Evolutionary conservation across 1,140 invertebrate genomes (phyloP), one percentile per base, ranked within the genome.

Genomic region (Plectrocnemia conspersa): DNA sequence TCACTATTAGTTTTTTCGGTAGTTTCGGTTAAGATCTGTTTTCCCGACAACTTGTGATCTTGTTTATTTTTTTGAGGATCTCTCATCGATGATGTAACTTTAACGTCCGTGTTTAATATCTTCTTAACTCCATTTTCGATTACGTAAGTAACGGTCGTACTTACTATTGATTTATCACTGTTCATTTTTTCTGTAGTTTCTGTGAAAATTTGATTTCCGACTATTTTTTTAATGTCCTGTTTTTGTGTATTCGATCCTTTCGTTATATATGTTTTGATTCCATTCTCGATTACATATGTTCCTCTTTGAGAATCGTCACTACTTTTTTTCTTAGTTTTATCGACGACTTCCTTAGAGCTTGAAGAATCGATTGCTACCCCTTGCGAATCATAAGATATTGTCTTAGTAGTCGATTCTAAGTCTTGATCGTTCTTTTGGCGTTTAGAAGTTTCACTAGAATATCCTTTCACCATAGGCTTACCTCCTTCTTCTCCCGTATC

Each of bases 401-500:
- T 54, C 27, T 61, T 61, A 13, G 54, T 57, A 18, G 42, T 52
- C 11, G 54, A 54, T 32, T 50, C 22, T 21, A 61, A 23, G 23
- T 61, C 59, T 54, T 61, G 36, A 32, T 61, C 52, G 38, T 61
- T 57, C 40, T 57, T 61, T 5, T 35, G 25, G 10, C 57, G 50
- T 48, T 54, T 56, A 11, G 57, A 11, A n/a, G 45, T 54, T 47
- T 61, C 59, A 35, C 11, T 47, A 1, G 58, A 58, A 22, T 58
- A 36, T 18, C 56, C 54, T 36, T 56, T 52, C 16, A 58, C 50
- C 5, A 56, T 13, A 2, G 62, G 59, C 15, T 56, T 48, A 15
- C 70, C 58, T 58, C 76, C 76, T 41, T 77, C 72, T 67, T 75
- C 73, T 11, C 71, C 73, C 19, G 76, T 75, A 62, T 79, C 78